Conservation (phyloP, 2,888 invertebrate genomes). For the Horisme vitalbata region DNA sequence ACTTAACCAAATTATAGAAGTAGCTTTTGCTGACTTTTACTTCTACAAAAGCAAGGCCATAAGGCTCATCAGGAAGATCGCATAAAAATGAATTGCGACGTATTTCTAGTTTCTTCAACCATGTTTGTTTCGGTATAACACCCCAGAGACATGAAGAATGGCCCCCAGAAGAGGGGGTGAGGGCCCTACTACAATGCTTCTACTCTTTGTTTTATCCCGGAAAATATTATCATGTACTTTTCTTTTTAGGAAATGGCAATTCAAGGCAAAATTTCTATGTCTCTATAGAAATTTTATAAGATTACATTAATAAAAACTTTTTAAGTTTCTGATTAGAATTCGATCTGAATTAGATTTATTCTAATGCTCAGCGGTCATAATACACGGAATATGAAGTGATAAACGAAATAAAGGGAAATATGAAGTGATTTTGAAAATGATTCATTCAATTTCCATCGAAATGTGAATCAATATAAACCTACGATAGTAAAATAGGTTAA, state of each 20-base stretch:
- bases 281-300: too few species aligned
- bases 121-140: conserved; percentile 21
- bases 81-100: conserved; percentile 24
- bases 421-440: too few species aligned
- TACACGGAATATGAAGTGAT: too few species aligned
- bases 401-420: too few species aligned
- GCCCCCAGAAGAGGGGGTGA: conserved; percentile 6
- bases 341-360: too few species aligned
- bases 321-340: too few species aligned
- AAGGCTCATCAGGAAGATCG: conserved; percentile 26
- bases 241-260: conserved; percentile 8
- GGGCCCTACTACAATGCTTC: conserved; percentile 6
- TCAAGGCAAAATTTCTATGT: too few species aligned
- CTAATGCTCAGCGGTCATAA: too few species aligned
- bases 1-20: not conserved
- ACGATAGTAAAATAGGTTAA: too few species aligned
- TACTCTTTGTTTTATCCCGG: conserved; percentile 11
- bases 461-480: too few species aligned
- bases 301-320: too few species aligned
- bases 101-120: conserved; percentile 2
- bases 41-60: conserved; percentile 7
- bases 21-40: not conserved
- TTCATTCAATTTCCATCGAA: too few species aligned
- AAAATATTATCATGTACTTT: conserved; percentile 7
- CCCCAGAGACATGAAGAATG: conserved; percentile 18